phyloP scores from a whole-genome alignment of 2,888 invertebrate species.

The Acleris laterana region DNA sequence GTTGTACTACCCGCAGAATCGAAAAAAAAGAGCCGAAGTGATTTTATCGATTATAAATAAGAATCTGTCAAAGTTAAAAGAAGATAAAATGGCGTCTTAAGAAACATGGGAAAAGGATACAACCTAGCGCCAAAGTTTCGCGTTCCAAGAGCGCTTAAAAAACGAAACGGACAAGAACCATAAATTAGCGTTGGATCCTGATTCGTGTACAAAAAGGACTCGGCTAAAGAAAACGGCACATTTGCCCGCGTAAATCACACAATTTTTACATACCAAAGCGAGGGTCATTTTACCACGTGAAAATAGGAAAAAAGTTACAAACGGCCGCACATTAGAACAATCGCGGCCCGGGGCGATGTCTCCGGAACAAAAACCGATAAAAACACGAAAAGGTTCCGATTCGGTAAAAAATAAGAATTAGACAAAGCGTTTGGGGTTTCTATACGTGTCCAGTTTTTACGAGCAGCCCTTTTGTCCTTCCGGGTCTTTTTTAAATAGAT shows the following conservation, averaged over 20 bases:
- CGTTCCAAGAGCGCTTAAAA: slow-evolving; percentile 20
- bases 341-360: slow-evolving; percentile 69
- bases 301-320: slow-evolving; percentile 78
- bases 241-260: slow-evolving; percentile 59
- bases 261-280: slow-evolving; percentile 67
- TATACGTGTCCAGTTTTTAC: slow-evolving; percentile 82
- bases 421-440: slow-evolving; percentile 78
- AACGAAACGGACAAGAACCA: slow-evolving; percentile 37
- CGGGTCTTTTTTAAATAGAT: slow-evolving; percentile 84
- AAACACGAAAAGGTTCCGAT: slow-evolving; percentile 81
- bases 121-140: background rate
- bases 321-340: slow-evolving; percentile 80
- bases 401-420: slow-evolving; percentile 84
- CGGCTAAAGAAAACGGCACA: slow-evolving; percentile 51
- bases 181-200: slow-evolving; percentile 36
- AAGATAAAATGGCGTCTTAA: no score
- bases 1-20: no score
- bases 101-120: background rate
- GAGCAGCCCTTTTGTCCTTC: slow-evolving; percentile 82
- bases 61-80: no score
- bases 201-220: slow-evolving; percentile 39
- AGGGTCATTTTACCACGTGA: slow-evolving; percentile 63
- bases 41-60: no score
- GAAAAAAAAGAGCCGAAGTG: no score
- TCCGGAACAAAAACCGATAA: slow-evolving; percentile 84